Conservation (phyloP, 2,113 vertebrate species). For the Tangachromis dhanisi region DNA sequence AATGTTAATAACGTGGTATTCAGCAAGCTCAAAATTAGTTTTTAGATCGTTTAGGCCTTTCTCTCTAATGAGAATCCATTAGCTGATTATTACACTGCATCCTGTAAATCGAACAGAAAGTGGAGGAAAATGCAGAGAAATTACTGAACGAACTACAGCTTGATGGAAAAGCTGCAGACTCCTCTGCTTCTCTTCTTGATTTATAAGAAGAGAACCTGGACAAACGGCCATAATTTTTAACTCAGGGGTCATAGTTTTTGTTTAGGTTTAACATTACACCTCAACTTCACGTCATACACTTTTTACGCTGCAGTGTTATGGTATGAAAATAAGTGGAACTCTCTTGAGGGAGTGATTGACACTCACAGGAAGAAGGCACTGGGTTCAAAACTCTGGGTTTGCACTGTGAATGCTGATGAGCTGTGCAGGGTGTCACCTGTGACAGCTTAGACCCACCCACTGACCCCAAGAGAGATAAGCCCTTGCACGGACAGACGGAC, state of each 20-base stretch:
- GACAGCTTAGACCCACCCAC: not conserved
- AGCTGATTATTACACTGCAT: not conserved
- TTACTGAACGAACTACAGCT: not conserved
- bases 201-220: fast-evolving
- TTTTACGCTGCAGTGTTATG: fast-evolving
- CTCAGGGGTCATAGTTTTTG: not conserved
- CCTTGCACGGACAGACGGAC: fast-evolving
- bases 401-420: not conserved
- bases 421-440: not conserved
- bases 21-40: not conserved
- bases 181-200: not conserved
- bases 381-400: not conserved
- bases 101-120: not conserved
- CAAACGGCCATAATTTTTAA: no score
- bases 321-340: not conserved
- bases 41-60: not conserved
- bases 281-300: fast-evolving
- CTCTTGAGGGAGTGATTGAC: not conserved
- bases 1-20: not conserved
- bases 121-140: not conserved
- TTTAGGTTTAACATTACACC: fast-evolving
- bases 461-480: not conserved
- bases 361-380: fast-evolving
- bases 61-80: not conserved
- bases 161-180: not conserved